Percentiles rank a stretch among this genome's conserved stretches.
These are phyloP conservation scores for Rhyacichthys aspro DNA, from an alignment of 2,797 vertebrate genomes.

Conservation along the genomic window DNA sequence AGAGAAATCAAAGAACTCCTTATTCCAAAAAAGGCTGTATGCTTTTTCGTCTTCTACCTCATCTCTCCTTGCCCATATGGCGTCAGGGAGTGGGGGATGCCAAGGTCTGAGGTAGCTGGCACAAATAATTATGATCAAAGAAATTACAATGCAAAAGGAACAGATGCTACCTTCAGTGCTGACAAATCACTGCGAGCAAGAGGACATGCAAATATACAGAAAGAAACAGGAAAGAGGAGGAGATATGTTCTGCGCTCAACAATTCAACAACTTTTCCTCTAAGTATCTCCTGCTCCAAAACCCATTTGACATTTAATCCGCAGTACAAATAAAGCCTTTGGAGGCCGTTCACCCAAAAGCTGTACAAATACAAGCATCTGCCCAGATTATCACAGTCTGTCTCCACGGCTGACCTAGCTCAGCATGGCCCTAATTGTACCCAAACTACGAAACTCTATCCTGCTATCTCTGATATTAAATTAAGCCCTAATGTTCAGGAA, in stretches of 20 bases:
- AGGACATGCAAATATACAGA: constrained; percentile 40
- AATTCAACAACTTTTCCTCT: constrained; percentile 53
- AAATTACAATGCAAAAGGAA: constrained; percentile 74
- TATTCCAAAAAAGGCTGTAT: constrained; percentile 50
- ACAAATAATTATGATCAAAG: constrained; percentile 75
- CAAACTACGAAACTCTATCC: constrained; percentile 46
- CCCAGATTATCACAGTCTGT: constrained; percentile 63
- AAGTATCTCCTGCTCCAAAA: constrained; percentile 54
- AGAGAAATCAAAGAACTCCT: constrained; percentile 68
- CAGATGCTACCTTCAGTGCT: constrained; percentile 74
- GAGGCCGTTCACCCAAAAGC: constrained; percentile 61
- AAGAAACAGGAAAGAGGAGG: constrained; percentile 53
- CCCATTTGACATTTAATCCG: constrained; percentile 69
- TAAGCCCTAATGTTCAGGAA: constrained; percentile 33
- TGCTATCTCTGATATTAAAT: constrained; percentile 19
- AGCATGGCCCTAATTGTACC: constrained; percentile 49
- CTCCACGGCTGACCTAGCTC: constrained; percentile 24
- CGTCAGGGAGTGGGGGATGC: constrained; percentile 57
- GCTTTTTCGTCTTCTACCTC: constrained; percentile 49
- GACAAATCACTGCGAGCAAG: constrained; percentile 68
- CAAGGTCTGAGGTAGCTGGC: constrained; percentile 72
- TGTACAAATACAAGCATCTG: constrained; percentile 71
- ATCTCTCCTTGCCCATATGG: constrained; percentile 70
- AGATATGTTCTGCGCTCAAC: constrained; percentile 38
- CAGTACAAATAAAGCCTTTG: constrained; percentile 55